phyloP scores from a whole-genome alignment of 2,797 vertebrate genomes.

The Todus mexicanus region DNA sequence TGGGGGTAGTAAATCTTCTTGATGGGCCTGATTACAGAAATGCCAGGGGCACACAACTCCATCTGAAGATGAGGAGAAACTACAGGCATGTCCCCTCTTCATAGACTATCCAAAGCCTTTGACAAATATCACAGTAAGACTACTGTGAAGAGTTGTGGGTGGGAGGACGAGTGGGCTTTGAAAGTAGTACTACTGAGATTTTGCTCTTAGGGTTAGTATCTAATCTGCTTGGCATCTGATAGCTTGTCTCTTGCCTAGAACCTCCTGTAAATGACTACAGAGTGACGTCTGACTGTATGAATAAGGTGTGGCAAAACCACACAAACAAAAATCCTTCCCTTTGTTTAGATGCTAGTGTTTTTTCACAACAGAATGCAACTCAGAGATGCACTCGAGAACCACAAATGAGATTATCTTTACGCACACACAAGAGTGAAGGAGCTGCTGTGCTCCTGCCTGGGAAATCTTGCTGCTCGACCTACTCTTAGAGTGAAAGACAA shows the following conservation, averaged over 20 bases:
- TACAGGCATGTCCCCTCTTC: background rate
- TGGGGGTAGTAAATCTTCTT: slow-evolving; percentile 9
- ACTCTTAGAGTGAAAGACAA: background rate
- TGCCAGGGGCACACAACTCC: background rate
- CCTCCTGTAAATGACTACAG: background rate
- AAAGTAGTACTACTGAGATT: background rate
- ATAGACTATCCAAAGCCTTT: background rate
- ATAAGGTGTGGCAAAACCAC: background rate
- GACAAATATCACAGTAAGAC: background rate
- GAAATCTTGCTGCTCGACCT: background rate
- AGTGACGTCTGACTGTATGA: background rate
- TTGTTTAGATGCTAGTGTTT: background rate
- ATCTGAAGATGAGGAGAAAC: background rate
- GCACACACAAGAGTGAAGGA: background rate
- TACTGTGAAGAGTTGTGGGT: background rate
- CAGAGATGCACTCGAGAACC: background rate
- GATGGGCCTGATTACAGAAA: slow-evolving; percentile 8
- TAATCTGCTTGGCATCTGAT: background rate
- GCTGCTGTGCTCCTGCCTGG: background rate
- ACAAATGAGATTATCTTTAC: background rate
- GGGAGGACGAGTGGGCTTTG: background rate
- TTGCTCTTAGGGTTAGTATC: background rate
- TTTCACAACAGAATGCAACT: background rate
- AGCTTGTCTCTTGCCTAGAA: background rate
- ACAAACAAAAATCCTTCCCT: background rate